Conservation (phyloP, 2,113 vertebrate genomes). For the Scatophagus argus region DNA sequence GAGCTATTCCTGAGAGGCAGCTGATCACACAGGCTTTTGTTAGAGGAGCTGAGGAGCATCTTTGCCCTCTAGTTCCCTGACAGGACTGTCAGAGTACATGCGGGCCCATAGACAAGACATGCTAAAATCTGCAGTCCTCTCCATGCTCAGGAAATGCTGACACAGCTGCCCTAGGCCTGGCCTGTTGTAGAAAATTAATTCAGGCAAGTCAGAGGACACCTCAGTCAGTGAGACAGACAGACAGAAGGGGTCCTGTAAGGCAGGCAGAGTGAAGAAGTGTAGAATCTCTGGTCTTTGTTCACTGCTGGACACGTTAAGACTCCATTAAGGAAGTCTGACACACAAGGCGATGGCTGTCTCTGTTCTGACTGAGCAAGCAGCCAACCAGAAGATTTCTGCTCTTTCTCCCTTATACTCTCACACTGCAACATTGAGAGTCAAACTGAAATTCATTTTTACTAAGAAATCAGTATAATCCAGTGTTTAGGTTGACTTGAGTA, state of each 20-base stretch:
- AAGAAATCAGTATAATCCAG: neutral
- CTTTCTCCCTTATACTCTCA: slow-evolving; percentile 10
- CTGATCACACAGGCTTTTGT: slow-evolving; percentile 71
- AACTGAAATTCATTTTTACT: neutral
- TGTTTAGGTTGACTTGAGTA: neutral
- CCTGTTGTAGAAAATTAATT: slow-evolving; percentile 82
- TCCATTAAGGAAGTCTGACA: slow-evolving; percentile 79
- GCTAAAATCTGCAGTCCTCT: slow-evolving; percentile 72
- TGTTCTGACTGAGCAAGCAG: slow-evolving; percentile 75
- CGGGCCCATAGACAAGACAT: slow-evolving; percentile 67
- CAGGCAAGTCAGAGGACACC: slow-evolving; percentile 81
- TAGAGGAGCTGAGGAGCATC: slow-evolving; percentile 61
- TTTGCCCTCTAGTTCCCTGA: slow-evolving; percentile 66
- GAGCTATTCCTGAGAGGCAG: slow-evolving; percentile 55
- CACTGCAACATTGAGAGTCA: neutral
- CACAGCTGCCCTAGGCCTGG: slow-evolving; percentile 81
- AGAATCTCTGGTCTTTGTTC: slow-evolving; percentile 76
- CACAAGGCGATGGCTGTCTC: slow-evolving; percentile 65
- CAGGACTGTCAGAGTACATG: slow-evolving; percentile 68
- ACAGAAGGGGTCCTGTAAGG: slow-evolving; percentile 70
- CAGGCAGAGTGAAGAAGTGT: slow-evolving; percentile 55
- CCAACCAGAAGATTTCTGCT: slow-evolving; percentile 40
- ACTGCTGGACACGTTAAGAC: slow-evolving; percentile 79
- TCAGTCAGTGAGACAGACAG: slow-evolving; percentile 79
- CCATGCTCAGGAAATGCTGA: slow-evolving; percentile 76